Evolutionary conservation across 2,888 invertebrate genomes (phyloP).

Genomic region (Griposia aprilina): DNA sequence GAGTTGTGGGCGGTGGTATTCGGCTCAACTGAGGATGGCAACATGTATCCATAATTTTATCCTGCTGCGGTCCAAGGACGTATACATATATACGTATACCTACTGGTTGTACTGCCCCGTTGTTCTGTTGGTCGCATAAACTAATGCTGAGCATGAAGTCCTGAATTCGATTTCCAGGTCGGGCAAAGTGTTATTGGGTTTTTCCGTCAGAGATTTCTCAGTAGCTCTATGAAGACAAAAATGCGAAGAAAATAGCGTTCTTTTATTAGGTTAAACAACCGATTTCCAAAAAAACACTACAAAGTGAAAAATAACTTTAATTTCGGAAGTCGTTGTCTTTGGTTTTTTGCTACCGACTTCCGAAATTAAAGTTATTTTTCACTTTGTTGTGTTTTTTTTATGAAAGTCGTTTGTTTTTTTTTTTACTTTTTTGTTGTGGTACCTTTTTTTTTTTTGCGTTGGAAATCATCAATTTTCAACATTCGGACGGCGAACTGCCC

Average conservation of each 20-base stretch:
- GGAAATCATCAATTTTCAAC: no score
- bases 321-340: no score
- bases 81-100: neutral
- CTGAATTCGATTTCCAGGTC: neutral
- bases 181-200: neutral
- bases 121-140: neutral
- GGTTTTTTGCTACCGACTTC: no score
- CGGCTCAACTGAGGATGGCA: neutral
- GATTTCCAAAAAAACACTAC: no score
- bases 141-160: neutral
- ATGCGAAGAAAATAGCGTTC: neutral
- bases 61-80: no score
- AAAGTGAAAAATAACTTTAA: no score
- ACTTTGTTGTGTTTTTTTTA: no score
- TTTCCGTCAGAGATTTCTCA: neutral
- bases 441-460: no score
- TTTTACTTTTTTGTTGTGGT: no score
- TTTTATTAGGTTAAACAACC: neutral
- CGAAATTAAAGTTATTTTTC: no score
- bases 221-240: neutral
- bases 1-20: constrained; percentile 45
- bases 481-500: no score
- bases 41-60: constrained; percentile 8
- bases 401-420: no score
- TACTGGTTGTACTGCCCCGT: neutral